Evolutionary conservation across 2,113 vertebrate genomes (phyloP).

Genomic region (Gymnarchus niloticus): DNA sequence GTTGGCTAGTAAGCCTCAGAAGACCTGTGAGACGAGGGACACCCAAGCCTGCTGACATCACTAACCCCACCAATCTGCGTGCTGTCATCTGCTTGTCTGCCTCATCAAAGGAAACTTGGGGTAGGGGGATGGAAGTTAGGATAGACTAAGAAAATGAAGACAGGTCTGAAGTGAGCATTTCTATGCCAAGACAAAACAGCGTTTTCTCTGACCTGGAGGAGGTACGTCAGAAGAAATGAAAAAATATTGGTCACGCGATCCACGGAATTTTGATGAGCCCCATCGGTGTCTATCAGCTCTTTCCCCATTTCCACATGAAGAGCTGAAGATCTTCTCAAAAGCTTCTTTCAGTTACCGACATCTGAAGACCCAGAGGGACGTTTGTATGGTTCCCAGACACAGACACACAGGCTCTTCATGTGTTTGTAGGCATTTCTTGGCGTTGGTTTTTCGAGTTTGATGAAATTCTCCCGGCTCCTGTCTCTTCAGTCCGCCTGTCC

Average conservation of each 20-base stretch:
- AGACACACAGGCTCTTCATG: background rate
- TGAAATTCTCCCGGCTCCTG: constrained; percentile 6
- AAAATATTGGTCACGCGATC: background rate
- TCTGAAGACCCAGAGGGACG: background rate
- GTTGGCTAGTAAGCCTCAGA: background rate
- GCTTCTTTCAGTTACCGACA: background rate
- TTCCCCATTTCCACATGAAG: background rate
- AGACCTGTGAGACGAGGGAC: constrained; percentile 22
- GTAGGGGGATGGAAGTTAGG: background rate
- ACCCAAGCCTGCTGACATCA: background rate
- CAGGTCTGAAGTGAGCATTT: background rate
- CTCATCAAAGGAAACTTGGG: background rate
- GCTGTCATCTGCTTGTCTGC: background rate
- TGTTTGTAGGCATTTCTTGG: constrained; percentile 28
- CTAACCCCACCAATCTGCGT: background rate
- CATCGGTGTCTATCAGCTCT: background rate
- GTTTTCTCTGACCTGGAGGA: background rate
- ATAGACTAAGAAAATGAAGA: too few relatives aligned
- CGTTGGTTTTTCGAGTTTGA: constrained; percentile 29
- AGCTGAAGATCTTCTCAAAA: constrained; percentile 11
- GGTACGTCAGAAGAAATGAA: background rate
- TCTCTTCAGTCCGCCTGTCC: constrained; percentile 9
- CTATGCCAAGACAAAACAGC: background rate
- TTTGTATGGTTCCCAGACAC: background rate
- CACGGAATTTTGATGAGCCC: background rate